Percentiles rank a stretch among this genome's conserved stretches.
phyloP scores from a whole-genome alignment of 2,113 vertebrate species.

The Crotophaga sulcirostris region DNA sequence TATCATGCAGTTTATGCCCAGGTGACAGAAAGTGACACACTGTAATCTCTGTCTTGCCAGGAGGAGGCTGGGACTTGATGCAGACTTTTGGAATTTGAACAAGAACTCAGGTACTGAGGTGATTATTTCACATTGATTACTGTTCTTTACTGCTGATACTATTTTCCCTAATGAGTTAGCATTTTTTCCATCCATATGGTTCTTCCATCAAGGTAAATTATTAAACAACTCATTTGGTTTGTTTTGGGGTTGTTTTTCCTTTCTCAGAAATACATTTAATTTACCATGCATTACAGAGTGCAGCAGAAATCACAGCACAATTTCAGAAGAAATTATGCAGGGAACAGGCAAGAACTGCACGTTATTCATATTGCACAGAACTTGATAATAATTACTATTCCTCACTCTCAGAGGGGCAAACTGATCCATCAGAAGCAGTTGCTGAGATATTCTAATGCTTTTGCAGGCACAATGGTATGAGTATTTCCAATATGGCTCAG shows the following conservation, averaged over 20 bases:
- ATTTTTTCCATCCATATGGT: neutral
- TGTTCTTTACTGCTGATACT: neutral
- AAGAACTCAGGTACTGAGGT: neutral
- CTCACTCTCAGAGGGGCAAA: neutral
- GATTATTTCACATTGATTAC: conserved; percentile 2
- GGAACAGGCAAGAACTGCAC: neutral
- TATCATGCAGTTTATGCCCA: neutral
- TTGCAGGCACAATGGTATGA: neutral
- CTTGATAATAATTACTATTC: conserved; percentile 46
- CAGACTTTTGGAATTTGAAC: neutral
- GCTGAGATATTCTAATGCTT: neutral
- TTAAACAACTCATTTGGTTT: neutral
- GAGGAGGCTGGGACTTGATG: neutral
- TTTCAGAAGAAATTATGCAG: conserved; percentile 35
- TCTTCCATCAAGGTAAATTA: conserved; percentile 14
- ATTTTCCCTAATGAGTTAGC: neutral
- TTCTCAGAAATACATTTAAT: conserved; percentile 11
- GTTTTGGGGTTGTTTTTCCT: neutral
- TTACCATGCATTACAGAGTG: neutral
- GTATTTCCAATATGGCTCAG: conserved; percentile 32
- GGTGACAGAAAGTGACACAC: conserved; percentile 1
- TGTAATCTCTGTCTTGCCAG: neutral
- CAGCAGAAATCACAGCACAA: conserved; percentile 31
- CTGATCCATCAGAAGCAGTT: neutral
- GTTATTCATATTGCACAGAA: conserved; percentile 12